phyloP scores from a whole-genome alignment of 2,888 invertebrate genomes.

The Nemoura dubitans region DNA sequence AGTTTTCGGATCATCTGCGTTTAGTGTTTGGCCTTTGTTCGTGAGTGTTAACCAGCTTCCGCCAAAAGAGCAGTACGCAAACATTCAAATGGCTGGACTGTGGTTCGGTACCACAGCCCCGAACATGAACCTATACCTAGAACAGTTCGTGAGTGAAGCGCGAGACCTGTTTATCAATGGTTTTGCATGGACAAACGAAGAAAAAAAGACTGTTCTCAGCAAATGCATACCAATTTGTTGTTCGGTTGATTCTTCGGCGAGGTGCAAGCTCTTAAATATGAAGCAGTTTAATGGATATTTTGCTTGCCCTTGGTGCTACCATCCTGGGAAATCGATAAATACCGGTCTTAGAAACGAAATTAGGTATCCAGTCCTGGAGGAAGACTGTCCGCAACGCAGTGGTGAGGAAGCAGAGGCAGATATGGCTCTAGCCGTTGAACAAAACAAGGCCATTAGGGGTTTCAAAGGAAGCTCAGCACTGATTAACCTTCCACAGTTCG shows the following conservation, averaged over 20 bases:
- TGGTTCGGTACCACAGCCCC: conserved; percentile 3
- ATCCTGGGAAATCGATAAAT: not conserved
- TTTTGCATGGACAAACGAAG: not conserved
- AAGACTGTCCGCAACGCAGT: not conserved
- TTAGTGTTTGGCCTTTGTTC: not conserved
- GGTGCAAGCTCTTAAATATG: conserved; percentile 1
- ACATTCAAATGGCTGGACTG: not conserved
- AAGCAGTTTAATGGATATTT: too few species aligned
- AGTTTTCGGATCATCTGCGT: not conserved
- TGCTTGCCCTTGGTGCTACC: conserved; percentile 21
- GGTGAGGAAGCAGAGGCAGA: not conserved
- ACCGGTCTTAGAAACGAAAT: not conserved
- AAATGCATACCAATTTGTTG: not conserved
- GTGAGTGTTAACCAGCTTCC: not conserved
- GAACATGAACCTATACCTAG: not conserved
- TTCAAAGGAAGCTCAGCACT: conserved; percentile 2
- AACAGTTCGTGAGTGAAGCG: not conserved
- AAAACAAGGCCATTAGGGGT: not conserved
- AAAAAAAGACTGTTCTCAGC: not conserved
- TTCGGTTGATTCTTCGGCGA: not conserved
- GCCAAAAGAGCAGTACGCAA: not conserved
- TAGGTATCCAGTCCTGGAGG: not conserved
- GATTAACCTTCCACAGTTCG: not conserved
- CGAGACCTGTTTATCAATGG: not conserved
- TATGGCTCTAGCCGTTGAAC: not conserved